Conservation (phyloP, 2,888 invertebrate species). For the Leptinotarsa haldemani region DNA sequence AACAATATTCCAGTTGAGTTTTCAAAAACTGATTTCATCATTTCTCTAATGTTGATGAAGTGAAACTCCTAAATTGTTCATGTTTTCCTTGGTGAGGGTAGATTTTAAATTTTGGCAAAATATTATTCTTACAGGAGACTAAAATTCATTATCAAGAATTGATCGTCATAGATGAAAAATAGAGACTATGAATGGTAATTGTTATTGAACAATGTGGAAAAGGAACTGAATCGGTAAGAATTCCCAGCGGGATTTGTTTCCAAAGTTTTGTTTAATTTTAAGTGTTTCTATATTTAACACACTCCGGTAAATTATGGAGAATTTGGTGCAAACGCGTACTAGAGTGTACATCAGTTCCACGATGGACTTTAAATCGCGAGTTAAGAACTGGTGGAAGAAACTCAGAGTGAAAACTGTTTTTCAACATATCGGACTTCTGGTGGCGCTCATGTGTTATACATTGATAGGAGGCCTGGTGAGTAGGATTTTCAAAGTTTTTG, state of each 20-base stretch:
- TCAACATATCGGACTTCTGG: slow-evolving; percentile 80
- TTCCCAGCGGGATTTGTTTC: slow-evolving; percentile 16
- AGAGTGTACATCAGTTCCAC: slow-evolving; percentile 58
- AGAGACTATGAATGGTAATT: background rate
- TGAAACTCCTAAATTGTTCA: no score
- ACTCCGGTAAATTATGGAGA: slow-evolving; percentile 38
- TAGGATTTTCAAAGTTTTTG: slow-evolving; percentile 39
- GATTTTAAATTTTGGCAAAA: no score
- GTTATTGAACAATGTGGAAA: background rate
- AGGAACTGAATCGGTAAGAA: slow-evolving; percentile 12
- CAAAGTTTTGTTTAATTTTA: slow-evolving; percentile 36
- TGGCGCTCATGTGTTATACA: slow-evolving; percentile 82
- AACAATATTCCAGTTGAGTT: no score
- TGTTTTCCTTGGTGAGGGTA: no score
- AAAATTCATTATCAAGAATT: no score
- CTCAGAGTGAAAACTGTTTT: slow-evolving; percentile 75
- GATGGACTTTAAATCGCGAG: slow-evolving; percentile 59
- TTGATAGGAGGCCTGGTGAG: slow-evolving; percentile 84
- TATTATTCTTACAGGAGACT: no score
- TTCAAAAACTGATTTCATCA: no score
- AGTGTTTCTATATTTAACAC: slow-evolving; percentile 38
- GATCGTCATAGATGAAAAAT: background rate
- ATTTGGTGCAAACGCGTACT: slow-evolving; percentile 48
- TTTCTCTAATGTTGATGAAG: no score
- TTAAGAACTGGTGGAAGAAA: slow-evolving; percentile 67